Percentiles rank a stretch among this genome's conserved stretches.
Evolutionary conservation across 2,888 invertebrate species (phyloP).

Genomic region (Mythimna ferrago): DNA sequence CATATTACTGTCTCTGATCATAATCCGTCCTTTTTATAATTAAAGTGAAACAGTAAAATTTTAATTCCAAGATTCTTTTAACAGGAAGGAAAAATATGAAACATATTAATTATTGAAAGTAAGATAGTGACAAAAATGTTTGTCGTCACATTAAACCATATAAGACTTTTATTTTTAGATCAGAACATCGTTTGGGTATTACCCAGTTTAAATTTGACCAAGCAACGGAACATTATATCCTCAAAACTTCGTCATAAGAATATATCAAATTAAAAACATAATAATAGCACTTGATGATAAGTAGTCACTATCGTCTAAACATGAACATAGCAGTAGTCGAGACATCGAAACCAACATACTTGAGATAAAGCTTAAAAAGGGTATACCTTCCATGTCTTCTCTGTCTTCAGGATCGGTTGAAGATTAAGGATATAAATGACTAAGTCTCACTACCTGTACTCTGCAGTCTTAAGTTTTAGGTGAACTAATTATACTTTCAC

Average conservation of each 20-base stretch:
- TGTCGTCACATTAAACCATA: not conserved
- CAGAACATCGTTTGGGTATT: not conserved
- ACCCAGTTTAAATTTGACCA: not conserved
- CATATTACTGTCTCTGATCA: not conserved
- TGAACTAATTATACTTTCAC: no score
- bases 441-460: not conserved
- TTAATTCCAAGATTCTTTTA: not conserved
- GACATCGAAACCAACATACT: no score
- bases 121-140: not conserved
- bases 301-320: no score
- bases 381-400: no score
- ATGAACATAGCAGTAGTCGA: no score
- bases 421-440: not conserved
- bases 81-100: constrained; percentile 18
- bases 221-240: not conserved
- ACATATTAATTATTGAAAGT: not conserved
- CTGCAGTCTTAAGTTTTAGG: no score
- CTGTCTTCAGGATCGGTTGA: not conserved
- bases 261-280: not conserved
- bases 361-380: no score
- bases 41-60: not conserved
- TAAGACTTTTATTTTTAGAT: not conserved
- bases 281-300: no score
- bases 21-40: not conserved
- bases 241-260: not conserved